Percentiles rank a stretch among this genome's conserved stretches.
phyloP scores from a whole-genome alignment of 2,113 vertebrate genomes.

The Cisticola juncidis region DNA sequence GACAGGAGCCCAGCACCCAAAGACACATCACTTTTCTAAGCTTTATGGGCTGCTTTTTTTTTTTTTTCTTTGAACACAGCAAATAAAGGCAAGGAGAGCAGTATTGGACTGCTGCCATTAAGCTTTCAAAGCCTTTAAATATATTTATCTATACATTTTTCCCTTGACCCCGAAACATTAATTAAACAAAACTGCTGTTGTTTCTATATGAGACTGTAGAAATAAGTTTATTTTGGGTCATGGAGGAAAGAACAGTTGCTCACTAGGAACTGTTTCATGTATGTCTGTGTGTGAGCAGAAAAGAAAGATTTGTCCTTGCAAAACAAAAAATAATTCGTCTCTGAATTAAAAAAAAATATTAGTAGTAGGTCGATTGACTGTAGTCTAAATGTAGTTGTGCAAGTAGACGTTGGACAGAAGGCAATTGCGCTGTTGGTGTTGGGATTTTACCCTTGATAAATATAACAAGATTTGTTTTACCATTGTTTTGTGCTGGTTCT shows the following conservation, averaged over 20 bases:
- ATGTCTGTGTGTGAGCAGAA: neutral
- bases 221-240: neutral
- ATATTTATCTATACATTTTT: neutral
- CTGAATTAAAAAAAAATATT: neutral
- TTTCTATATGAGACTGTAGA: neutral
- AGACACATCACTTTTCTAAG: neutral
- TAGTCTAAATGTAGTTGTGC: neutral
- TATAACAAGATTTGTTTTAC: neutral
- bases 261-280: neutral
- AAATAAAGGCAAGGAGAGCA: neutral
- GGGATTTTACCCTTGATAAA: neutral
- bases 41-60: neutral
- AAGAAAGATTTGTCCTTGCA: neutral
- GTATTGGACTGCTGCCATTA: neutral
- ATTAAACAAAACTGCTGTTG: conserved; percentile 23
- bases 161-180: neutral
- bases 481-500: neutral
- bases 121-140: conserved; percentile 14
- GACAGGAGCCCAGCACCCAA: neutral
- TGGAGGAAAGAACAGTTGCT: neutral
- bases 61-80: neutral
- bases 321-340: neutral
- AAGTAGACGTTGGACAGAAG: neutral
- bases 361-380: neutral
- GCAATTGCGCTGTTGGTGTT: neutral